Evolutionary conservation across 2,888 invertebrate genomes (phyloP), one percentile per base, ranked within the genome.

Genomic region (Thera britannica): DNA sequence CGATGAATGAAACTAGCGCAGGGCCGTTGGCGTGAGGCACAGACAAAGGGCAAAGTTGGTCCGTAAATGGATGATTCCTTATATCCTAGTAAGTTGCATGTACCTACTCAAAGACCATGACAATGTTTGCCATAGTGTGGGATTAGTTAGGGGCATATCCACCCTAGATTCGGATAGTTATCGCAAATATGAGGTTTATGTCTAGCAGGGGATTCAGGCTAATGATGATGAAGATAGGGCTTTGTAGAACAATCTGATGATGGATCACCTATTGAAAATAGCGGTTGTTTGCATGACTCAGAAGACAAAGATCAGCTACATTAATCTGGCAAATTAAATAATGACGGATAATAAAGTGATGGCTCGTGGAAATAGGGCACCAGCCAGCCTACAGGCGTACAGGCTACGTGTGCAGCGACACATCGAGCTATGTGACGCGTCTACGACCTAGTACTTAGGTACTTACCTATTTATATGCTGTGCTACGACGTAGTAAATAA

Each of bases 271-370:
- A 61, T 34, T 52, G 41, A 57, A 48, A 54, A 62, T 58, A 62
- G 64, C 52, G 49, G 70, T 67, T 60, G 62, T 72, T 68, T 34
- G 52, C 62, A 57, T 72, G 71, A 73, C 72, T 60, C 70, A 66
- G 65, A 61, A 69, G 73, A 73, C 70, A 73, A 71, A 66, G 66
- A 65, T 74, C 73, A 73, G 72, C 68, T 56, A 72, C 72, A 73
- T 72, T 75, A 75, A 75, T 74, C 73, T 70, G 46, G 63, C 69
- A 77, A 79, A 81, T 77, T 74, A 78, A 76, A 72, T 81, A 82
- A 82, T 82, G 79, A 76, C 70, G 62, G 72, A 69, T 73, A 76
- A 79, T 80, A 72, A 73, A 77, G 72, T 61, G 72, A 70, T 71
- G n/a, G 41, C 41, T 57, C 73, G 70, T 71, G 73, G 72, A 80